Percentiles rank a stretch among this genome's conserved stretches.
Evolutionary conservation across 2,888 invertebrate species (phyloP).

Genomic region (Synergus japonicus): DNA sequence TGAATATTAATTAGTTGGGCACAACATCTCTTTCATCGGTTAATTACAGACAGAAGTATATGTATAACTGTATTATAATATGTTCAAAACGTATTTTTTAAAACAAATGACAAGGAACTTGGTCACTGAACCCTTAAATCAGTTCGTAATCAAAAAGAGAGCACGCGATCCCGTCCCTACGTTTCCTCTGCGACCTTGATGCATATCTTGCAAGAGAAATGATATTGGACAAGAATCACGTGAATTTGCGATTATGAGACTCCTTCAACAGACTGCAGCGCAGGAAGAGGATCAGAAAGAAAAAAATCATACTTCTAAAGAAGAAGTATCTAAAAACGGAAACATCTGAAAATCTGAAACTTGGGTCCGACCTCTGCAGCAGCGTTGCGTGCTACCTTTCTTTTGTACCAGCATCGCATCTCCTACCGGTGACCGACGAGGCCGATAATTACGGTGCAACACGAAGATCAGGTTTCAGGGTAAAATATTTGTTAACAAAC

Average conservation of each 20-base stretch:
- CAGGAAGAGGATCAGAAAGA: constrained; percentile 8
- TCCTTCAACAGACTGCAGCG: background rate
- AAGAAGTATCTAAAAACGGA: background rate
- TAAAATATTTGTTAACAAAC: constrained; percentile 71
- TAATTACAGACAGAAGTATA: background rate
- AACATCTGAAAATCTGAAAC: background rate
- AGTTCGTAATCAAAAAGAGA: background rate
- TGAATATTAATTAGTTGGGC: no score
- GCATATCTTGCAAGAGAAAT: constrained; percentile 8
- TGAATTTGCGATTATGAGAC: background rate
- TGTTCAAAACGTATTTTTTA: background rate
- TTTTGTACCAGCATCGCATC: constrained; percentile 38
- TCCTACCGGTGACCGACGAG: constrained; percentile 41
- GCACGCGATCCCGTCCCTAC: constrained; percentile 9
- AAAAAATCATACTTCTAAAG: background rate
- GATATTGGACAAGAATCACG: background rate
- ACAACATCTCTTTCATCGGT: no score
- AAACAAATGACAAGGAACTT: background rate
- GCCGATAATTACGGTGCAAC: constrained; percentile 56
- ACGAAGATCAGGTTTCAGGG: constrained; percentile 63
- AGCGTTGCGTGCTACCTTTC: constrained; percentile 37
- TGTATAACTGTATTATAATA: background rate
- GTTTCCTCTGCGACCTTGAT: constrained; percentile 4
- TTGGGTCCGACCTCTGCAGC: constrained; percentile 14
- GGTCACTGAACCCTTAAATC: constrained; percentile 1